Evolutionary conservation across 2,113 vertebrate species (phyloP).

Genomic region (Myanophis thanlyinensis): DNA sequence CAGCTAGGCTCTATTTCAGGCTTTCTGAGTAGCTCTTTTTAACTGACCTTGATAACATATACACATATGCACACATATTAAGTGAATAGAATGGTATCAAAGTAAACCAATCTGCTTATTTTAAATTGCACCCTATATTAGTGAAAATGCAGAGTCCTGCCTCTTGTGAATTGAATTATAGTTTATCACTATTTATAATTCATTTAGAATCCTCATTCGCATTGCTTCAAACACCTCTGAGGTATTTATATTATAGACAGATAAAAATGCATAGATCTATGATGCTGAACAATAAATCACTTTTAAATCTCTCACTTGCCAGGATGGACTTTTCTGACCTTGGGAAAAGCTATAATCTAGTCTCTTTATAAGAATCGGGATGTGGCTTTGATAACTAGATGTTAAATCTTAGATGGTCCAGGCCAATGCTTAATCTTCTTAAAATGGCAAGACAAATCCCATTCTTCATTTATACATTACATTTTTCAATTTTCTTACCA

Average conservation of each 20-base stretch:
- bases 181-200: conserved; percentile 69
- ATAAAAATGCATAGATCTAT: conserved; percentile 56
- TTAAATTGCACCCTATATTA: conserved; percentile 16
- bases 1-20: not conserved
- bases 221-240: conserved; percentile 51
- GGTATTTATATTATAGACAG: conserved; percentile 60
- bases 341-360: conserved; percentile 60
- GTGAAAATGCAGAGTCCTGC: conserved; percentile 27
- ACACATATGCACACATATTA: not conserved
- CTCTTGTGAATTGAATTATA: conserved; percentile 54
- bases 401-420: conserved; percentile 62
- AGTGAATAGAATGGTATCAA: not conserved
- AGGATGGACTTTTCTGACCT: conserved; percentile 60
- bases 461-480: conserved; percentile 73
- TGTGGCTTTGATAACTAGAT: conserved; percentile 64
- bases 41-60: accelerated
- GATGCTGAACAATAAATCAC: conserved; percentile 65
- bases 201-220: conserved; percentile 56
- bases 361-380: conserved; percentile 58
- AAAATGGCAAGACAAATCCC: conserved; percentile 74
- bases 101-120: conserved; percentile 5
- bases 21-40: not conserved
- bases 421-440: conserved; percentile 66
- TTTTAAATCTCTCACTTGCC: conserved; percentile 50
- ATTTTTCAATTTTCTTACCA: conserved; percentile 72